Conservation (phyloP, 2,888 invertebrate genomes). For the Machimus atricapillus region DNA sequence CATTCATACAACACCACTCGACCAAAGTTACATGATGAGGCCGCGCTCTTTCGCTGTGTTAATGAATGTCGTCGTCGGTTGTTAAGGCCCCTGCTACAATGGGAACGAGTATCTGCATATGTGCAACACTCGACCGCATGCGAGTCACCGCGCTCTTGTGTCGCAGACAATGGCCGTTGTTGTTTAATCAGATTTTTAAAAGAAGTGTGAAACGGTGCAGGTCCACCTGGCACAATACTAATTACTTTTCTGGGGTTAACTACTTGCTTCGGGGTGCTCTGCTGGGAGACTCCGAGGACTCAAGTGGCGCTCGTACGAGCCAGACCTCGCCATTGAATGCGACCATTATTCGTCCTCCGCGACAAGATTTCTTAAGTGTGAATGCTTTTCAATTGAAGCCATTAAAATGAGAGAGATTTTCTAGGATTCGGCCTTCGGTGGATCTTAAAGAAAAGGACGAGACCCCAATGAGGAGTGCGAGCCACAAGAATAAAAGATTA, state of each 20-base stretch:
- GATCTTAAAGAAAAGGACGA: not conserved
- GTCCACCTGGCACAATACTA: not conserved
- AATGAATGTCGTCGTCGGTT: not conserved
- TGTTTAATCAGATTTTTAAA: not conserved
- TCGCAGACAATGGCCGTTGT: not conserved
- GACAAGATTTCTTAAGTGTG: not conserved
- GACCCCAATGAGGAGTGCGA: not conserved
- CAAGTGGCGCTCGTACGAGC: not conserved
- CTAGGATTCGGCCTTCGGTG: not conserved
- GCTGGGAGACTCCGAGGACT: not conserved
- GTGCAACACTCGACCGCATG: not conserved
- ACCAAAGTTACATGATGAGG: not conserved
- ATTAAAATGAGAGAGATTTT: not conserved
- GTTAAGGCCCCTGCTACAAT: not conserved
- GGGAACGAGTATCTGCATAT: not conserved
- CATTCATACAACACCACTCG: not conserved
- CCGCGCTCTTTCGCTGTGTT: not conserved
- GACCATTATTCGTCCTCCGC: not conserved
- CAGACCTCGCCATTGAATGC: not conserved
- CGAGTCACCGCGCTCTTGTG: not conserved
- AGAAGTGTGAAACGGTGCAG: not conserved
- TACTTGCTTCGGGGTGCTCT: not conserved
- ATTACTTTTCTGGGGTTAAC: not conserved
- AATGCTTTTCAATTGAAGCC: not conserved
- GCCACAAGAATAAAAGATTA: too few relatives aligned